These are phyloP conservation scores for Apogon hyalosoma DNA, from an alignment of 2,797 vertebrate species.

Conservation along the genomic window DNA sequence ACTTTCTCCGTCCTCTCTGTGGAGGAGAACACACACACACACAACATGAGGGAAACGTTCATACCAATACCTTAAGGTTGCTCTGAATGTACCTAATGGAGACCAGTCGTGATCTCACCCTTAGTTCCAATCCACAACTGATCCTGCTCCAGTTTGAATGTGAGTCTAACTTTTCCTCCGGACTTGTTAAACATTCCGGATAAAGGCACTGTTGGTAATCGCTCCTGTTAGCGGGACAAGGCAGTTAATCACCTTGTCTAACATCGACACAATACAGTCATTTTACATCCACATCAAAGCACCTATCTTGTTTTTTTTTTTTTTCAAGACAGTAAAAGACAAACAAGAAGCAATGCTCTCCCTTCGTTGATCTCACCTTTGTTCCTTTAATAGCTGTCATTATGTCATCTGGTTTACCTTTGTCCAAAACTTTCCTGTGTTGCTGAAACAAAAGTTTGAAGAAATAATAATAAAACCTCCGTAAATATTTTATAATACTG, in stretches of 20 bases:
- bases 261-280: background rate
- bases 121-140: slow-evolving; percentile 99
- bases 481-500: background rate
- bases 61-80: slow-evolving; percentile 5
- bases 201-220: slow-evolving; percentile 96
- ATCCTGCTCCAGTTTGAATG: slow-evolving; percentile 99
- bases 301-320: background rate
- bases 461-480: background rate
- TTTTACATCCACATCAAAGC: background rate
- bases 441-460: slow-evolving; percentile 85
- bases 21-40: slow-evolving; percentile 38
- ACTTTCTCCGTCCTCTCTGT: slow-evolving; percentile 99
- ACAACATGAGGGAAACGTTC: slow-evolving; percentile 2
- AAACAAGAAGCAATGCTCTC: background rate
- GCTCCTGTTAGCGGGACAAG: slow-evolving; percentile 85
- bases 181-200: slow-evolving; percentile 99
- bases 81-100: slow-evolving; percentile 1
- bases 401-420: slow-evolving; percentile 99
- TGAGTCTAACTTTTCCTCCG: slow-evolving; percentile 97
- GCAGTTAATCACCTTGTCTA: slow-evolving; percentile 25
- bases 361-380: slow-evolving; percentile 86
- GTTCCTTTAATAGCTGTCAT: slow-evolving; percentile 95
- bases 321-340: background rate
- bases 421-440: slow-evolving; percentile 99
- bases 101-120: slow-evolving; percentile 82